phyloP scores from a whole-genome alignment of 1,140 invertebrate species.

The Macrostomum lignano region DNA sequence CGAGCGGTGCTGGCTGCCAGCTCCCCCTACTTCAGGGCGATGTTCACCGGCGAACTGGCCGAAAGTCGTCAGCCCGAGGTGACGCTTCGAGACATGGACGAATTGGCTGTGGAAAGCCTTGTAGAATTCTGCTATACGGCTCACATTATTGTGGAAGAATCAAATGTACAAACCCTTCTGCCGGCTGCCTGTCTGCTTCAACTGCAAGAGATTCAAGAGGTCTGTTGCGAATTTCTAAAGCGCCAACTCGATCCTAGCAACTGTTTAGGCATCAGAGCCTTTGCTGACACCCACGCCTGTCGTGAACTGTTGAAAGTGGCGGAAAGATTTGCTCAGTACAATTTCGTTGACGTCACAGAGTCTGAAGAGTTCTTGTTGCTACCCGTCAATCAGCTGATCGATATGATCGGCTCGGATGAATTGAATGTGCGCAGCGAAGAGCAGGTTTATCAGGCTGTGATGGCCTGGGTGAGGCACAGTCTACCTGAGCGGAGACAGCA shows the following conservation, averaged over 20 bases:
- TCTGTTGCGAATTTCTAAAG: constrained; percentile 91
- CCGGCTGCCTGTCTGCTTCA: constrained; percentile 75
- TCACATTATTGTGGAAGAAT: constrained; percentile 84
- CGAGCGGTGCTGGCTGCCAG: constrained; percentile 46
- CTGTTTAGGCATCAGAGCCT: constrained; percentile 83
- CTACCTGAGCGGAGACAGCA: constrained; percentile 61
- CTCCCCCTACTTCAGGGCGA: constrained; percentile 64
- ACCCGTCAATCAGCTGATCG: constrained; percentile 69
- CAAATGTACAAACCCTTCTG: constrained; percentile 77
- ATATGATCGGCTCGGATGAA: constrained; percentile 87
- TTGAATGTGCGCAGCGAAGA: constrained; percentile 83
- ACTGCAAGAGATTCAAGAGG: constrained; percentile 34
- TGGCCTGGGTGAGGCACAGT: constrained; percentile 93
- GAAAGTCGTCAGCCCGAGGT: constrained; percentile 93
- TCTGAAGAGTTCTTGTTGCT: constrained; percentile 84
- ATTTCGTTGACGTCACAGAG: constrained; percentile 78
- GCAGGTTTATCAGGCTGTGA: constrained; percentile 64
- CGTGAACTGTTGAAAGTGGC: constrained; percentile 68
- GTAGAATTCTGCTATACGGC: constrained; percentile 96
- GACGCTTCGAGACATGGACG: constrained; percentile 81
- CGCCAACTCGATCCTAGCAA: constrained; percentile 83
- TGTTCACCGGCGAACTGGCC: constrained; percentile 86
- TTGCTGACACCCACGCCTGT: constrained; percentile 90
- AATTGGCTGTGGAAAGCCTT: constrained; percentile 77
- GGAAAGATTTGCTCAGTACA: constrained; percentile 89